A percentile compares a stretch with the other conserved stretches of the same genome.
Conservation (phyloP, 2,888 invertebrate genomes). For the Tenthredo livida region DNA sequence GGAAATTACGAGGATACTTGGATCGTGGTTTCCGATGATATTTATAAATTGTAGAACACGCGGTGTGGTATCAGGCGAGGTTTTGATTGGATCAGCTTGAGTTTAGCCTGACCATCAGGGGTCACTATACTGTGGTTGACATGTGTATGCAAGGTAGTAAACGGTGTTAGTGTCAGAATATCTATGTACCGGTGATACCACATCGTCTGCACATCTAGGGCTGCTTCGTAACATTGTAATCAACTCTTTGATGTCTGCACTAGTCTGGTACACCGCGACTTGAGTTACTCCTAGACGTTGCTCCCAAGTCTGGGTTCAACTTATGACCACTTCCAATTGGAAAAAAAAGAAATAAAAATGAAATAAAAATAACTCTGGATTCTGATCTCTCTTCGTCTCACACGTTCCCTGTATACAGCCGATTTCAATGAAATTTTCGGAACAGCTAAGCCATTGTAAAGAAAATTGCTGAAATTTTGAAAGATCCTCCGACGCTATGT, state of each 20-base stretch:
- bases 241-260: slow-evolving; percentile 64
- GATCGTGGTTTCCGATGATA: not conserved
- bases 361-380: not conserved
- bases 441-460: slow-evolving; percentile 3
- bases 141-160: slow-evolving; percentile 57
- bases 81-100: slow-evolving; percentile 63
- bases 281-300: slow-evolving; percentile 41
- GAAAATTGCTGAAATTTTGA: not conserved
- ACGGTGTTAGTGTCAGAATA: slow-evolving; percentile 57
- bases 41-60: slow-evolving; percentile 4
- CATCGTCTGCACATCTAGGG: slow-evolving; percentile 62
- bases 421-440: slow-evolving; percentile 6
- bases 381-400: not conserved
- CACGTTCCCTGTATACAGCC: no score
- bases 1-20: not conserved
- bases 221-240: slow-evolving; percentile 65
- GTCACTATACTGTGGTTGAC: slow-evolving; percentile 58
- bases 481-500: not conserved
- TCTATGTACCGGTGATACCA: slow-evolving; percentile 54
- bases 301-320: slow-evolving; percentile 7
- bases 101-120: slow-evolving; percentile 58
- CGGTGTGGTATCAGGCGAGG: slow-evolving; percentile 13
- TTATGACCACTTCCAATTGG: not conserved
- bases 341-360: not conserved
- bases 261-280: slow-evolving; percentile 52